phyloP scores from a whole-genome alignment of 2,113 vertebrate genomes.

The Pomatorhinus ruficollis region DNA sequence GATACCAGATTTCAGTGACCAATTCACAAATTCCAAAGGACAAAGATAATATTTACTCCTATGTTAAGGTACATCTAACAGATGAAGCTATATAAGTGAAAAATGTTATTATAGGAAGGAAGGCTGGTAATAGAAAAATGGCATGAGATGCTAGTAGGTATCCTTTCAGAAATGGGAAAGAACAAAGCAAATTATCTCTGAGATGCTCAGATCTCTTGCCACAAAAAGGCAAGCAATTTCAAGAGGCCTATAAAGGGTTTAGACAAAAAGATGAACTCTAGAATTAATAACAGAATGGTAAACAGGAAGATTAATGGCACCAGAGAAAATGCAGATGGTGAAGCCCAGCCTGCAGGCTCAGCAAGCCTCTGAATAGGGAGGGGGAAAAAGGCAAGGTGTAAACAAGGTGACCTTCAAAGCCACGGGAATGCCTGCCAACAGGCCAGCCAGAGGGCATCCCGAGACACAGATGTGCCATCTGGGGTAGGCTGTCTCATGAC shows the following conservation, averaged over 20 bases:
- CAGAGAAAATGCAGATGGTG: constrained; percentile 71
- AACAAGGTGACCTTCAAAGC: constrained; percentile 57
- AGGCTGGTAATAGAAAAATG: constrained; percentile 1
- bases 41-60: constrained; percentile 8
- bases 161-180: constrained; percentile 37
- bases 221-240: constrained; percentile 49
- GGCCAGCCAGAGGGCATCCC: constrained; percentile 43
- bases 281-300: constrained; percentile 70
- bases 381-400: background rate
- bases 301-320: constrained; percentile 62
- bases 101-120: constrained; percentile 9
- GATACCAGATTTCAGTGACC: background rate
- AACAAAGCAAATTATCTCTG: constrained; percentile 28
- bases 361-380: constrained; percentile 42
- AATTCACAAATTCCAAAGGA: background rate
- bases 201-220: constrained; percentile 22
- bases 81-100: constrained; percentile 1
- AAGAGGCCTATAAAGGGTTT: constrained; percentile 56
- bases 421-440: constrained; percentile 38
- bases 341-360: constrained; percentile 67
- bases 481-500: constrained; percentile 33
- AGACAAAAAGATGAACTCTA: constrained; percentile 65
- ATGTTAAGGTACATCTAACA: background rate
- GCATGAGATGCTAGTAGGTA: background rate
- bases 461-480: constrained; percentile 62